A percentile compares a stretch with the other conserved stretches of the same genome.
Evolutionary conservation across 2,113 vertebrate genomes (phyloP).

Genomic region (Amphilophus citrinellus): DNA sequence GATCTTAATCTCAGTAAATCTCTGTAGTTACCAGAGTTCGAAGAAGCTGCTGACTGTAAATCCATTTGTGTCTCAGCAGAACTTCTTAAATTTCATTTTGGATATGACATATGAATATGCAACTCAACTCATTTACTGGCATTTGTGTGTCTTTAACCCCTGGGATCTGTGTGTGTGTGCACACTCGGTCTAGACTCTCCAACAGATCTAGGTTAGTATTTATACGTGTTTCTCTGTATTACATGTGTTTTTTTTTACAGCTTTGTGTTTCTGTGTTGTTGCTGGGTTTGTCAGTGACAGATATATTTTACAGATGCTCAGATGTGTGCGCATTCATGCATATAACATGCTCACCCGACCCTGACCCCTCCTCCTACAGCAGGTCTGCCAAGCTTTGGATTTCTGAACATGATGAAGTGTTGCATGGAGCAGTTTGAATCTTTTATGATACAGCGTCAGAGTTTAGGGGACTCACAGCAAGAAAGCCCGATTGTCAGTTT

Average conservation of each 20-base stretch:
- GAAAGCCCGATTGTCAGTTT: too few species aligned
- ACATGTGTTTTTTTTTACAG: background rate
- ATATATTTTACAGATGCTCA: background rate
- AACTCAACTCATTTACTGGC: background rate
- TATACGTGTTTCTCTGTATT: background rate
- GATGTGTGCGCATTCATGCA: background rate
- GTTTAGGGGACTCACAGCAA: too few species aligned
- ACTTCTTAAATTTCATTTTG: background rate
- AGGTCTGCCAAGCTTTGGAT: background rate
- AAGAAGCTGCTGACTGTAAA: background rate
- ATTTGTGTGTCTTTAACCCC: accelerated
- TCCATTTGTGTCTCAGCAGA: background rate
- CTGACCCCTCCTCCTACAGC: background rate
- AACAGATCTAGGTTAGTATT: background rate
- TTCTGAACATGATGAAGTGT: background rate
- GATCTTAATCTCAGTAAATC: background rate
- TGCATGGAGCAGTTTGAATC: background rate
- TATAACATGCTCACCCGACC: background rate
- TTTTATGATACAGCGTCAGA: background rate
- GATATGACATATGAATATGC: background rate
- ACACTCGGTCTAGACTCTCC: background rate
- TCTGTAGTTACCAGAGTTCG: background rate
- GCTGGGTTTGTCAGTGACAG: background rate
- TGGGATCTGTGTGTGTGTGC: background rate
- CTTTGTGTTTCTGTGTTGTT: background rate